These are phyloP conservation scores for Xiphorhynchus erythropygius DNA, from an alignment of 2,797 vertebrate species.

Conservation along the genomic window DNA sequence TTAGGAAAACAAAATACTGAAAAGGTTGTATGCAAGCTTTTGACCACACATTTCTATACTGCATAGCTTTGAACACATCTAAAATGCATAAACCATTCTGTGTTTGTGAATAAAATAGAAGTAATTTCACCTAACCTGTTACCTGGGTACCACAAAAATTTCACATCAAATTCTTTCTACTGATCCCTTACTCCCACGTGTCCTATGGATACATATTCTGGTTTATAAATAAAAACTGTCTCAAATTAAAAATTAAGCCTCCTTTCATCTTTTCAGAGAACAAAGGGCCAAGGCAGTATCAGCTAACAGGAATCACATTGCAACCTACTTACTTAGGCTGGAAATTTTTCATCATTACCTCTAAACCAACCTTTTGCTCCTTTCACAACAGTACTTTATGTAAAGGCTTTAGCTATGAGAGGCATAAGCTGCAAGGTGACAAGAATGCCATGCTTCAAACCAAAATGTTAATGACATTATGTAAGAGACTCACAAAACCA, in stretches of 20 bases:
- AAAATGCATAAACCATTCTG: not conserved
- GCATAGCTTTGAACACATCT: not conserved
- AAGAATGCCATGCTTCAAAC: not conserved
- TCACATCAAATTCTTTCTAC: not conserved
- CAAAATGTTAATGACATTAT: conserved; percentile 5
- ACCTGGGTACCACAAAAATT: not conserved
- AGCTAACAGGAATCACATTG: not conserved
- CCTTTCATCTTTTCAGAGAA: not conserved
- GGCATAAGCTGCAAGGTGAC: not conserved
- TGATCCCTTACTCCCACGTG: not conserved
- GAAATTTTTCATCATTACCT: not conserved
- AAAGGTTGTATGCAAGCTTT: not conserved
- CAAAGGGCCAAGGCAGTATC: not conserved
- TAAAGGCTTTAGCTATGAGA: not conserved
- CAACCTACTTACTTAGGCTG: not conserved
- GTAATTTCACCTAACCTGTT: not conserved
- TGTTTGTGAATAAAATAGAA: not conserved
- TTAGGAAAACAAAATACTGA: not conserved
- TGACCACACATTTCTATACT: not conserved
- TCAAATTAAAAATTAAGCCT: not conserved
- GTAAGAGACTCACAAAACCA: not conserved
- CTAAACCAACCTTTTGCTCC: not conserved
- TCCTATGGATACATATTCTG: not conserved
- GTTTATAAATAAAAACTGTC: not conserved
- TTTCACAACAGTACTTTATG: not conserved